Conservation (phyloP, 1,140 invertebrate genomes). For the Augochlora pura region DNA sequence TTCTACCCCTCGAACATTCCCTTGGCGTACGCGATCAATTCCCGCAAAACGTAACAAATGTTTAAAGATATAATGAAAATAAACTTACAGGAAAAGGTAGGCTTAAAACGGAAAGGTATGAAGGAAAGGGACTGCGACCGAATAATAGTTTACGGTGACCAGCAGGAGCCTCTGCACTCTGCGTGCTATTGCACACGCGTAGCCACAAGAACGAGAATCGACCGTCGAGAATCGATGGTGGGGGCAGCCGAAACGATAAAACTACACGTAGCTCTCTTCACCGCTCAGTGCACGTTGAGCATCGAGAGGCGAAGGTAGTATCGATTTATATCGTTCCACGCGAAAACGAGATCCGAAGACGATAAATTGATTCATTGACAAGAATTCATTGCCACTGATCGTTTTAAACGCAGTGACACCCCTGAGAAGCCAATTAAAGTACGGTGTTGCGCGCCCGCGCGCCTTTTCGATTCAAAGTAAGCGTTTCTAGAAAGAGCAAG, state of each 20-base stretch:
- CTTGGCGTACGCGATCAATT: too few relatives aligned
- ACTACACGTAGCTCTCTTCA: conserved; percentile 50
- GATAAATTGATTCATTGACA: background rate
- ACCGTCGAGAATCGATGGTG: conserved; percentile 8
- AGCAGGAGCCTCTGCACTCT: background rate
- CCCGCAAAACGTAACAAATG: too few relatives aligned
- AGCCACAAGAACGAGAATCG: background rate
- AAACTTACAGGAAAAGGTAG: too few relatives aligned
- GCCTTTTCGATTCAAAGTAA: background rate
- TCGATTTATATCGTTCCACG: background rate
- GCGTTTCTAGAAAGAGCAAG: background rate
- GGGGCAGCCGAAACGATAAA: conserved; percentile 49
- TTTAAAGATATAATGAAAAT: too few relatives aligned
- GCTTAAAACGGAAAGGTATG: background rate
- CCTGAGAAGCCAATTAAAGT: background rate
- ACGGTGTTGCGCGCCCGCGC: background rate
- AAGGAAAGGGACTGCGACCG: conserved; percentile 8
- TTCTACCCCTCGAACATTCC: too few relatives aligned
- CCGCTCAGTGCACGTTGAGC: conserved; percentile 41
- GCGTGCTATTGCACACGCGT: too few relatives aligned
- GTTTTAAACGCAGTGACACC: background rate
- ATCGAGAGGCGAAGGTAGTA: background rate
- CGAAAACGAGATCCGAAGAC: background rate
- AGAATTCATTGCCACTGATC: background rate
- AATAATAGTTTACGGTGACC: conserved; percentile 7